Conservation (phyloP, 2,888 invertebrate species). For the Arge pagana region DNA sequence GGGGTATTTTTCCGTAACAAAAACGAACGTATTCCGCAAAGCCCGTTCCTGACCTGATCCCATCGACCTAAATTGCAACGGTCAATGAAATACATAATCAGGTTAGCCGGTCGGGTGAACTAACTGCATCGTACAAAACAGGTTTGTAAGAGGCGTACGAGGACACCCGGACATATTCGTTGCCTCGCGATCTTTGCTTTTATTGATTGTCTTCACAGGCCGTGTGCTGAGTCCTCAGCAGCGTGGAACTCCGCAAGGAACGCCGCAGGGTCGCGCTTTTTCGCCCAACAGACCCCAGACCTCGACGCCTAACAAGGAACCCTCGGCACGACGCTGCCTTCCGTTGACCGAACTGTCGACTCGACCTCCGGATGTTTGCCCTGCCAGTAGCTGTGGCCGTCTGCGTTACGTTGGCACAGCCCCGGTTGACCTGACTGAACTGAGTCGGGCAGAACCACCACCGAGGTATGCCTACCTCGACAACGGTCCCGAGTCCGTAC, state of each 20-base stretch:
- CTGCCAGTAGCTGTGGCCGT: conserved; percentile 48
- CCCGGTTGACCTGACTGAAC: conserved; percentile 38
- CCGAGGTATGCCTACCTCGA: conserved; percentile 47
- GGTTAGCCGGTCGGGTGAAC: no score
- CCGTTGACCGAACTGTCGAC: conserved; percentile 46
- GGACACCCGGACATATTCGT: neutral
- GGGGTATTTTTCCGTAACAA: no score
- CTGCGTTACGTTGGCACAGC: conserved; percentile 46
- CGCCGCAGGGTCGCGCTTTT: conserved; percentile 43
- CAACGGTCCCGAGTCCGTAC: conserved; percentile 45
- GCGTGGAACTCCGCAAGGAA: conserved; percentile 33
- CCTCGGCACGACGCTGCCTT: conserved; percentile 51
- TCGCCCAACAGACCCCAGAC: conserved; percentile 47
- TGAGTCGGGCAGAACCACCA: conserved; percentile 38
- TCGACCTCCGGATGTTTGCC: conserved; percentile 42
- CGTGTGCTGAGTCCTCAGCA: conserved; percentile 34
- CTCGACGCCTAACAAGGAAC: conserved; percentile 54
- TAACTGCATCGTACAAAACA: no score
- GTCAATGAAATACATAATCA: no score
- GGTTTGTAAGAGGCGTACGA: neutral
- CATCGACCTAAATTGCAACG: no score
- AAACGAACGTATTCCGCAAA: no score
- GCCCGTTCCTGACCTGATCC: no score
- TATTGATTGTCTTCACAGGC: conserved; percentile 21
- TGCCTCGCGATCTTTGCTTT: neutral